phyloP scores from a whole-genome alignment of 2,797 vertebrate species.

The Eulemur albifrons region DNA sequence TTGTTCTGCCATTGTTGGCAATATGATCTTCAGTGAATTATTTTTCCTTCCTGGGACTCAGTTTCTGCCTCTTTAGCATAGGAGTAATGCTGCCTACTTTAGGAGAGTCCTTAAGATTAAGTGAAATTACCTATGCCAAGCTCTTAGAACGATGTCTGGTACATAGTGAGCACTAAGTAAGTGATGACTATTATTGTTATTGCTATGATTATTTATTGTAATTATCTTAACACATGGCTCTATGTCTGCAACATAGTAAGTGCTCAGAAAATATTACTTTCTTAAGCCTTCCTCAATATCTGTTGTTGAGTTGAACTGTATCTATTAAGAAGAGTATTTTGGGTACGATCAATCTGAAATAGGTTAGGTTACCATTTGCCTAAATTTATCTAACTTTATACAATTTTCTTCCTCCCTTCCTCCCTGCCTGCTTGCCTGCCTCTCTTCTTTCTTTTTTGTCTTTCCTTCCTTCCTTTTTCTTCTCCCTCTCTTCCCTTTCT shows the following conservation, averaged over 20 bases:
- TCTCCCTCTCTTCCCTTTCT: constrained; percentile 55
- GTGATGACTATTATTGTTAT: background rate
- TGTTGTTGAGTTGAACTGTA: background rate
- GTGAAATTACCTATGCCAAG: background rate
- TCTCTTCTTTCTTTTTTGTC: background rate
- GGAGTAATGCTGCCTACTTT: background rate
- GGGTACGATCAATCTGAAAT: background rate
- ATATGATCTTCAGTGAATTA: background rate
- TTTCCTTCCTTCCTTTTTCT: background rate
- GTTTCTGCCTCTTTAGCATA: background rate
- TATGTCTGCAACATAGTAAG: background rate
- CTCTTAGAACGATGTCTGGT: background rate
- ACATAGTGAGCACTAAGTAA: background rate
- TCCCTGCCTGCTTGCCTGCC: background rate
- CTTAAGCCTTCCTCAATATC: background rate
- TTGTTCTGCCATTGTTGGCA: background rate
- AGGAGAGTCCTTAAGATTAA: background rate
- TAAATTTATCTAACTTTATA: constrained; percentile 31
- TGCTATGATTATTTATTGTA: background rate
- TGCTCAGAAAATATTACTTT: background rate
- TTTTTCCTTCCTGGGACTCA: background rate
- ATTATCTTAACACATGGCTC: background rate
- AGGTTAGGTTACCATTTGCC: background rate
- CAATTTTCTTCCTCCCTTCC: background rate
- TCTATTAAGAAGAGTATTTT: background rate